Base-by-base conservation (phyloP, 1,140 invertebrate species). In the Pogonomyrmex barbatus region DNA sequence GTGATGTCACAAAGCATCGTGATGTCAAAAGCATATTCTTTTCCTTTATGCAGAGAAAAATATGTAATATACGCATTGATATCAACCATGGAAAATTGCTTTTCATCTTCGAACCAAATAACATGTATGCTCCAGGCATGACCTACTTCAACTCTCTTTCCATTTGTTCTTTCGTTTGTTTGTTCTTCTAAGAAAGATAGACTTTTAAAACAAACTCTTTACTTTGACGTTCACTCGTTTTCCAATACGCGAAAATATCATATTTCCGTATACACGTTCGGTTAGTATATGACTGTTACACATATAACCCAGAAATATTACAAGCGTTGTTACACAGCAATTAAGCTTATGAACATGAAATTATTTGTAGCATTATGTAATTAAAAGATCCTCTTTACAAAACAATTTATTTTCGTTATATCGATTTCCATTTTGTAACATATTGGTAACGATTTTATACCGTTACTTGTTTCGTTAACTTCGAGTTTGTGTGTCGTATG, bases 51-150 rank as follows among this genome's bases (percentile, higher is more conserved):
- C 24, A 4, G 39, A 81, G n/a, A 81, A 52, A 58, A 39, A 58
- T 24, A 24, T 33, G 30, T 73, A 73, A 82, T 82, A 82, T 82
- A 82, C 39, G 17, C 42, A 58, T 47, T 6, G 67, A 8, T 73
- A 73, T 82, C 67, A 82, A 10, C 52, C 30, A 42, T 12, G 10
- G 42, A 47, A 12, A 73, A 82, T 82, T 73, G 54, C 67, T 9
- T 73, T 83, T 83, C 68, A 82, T 82, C 79, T 82, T 56, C 39
- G 17, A 60, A 62, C 39, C 42, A 83, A 83, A 83, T 83, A 83
- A 73, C 67, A 58, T 73, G 68, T 39, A 36, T 83, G 54, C 6
- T 50, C 54, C 12, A 60, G n/a, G 68, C 54, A 60, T 75, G 79
- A 83, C 54, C 79, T 60, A 83, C 30, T 83, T 83, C 33, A 8